Evolutionary conservation across 2,797 vertebrate genomes (phyloP).

Genomic region (Phoebastria nigripes): DNA sequence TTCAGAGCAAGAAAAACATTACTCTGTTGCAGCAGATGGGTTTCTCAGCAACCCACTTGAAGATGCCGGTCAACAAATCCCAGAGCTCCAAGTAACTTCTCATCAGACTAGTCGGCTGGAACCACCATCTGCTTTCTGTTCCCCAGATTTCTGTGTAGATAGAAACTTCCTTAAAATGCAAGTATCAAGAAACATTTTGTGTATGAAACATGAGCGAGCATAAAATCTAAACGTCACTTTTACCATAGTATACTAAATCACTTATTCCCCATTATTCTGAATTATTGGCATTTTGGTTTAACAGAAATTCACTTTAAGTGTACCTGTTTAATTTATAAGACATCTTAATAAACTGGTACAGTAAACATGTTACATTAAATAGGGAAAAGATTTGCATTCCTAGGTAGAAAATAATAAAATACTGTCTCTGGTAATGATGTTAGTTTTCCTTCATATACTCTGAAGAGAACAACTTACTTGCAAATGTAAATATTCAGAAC

Average conservation of each 20-base stretch:
- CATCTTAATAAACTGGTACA: not conserved
- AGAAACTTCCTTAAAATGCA: not conserved
- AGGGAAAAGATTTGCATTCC: not conserved
- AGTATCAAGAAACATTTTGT: not conserved
- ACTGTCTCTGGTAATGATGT: not conserved
- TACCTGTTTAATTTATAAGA: not conserved
- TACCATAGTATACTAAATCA: not conserved
- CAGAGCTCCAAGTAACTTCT: not conserved
- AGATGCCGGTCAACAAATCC: not conserved
- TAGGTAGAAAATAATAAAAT: not conserved
- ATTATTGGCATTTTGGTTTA: not conserved
- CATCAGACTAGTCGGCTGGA: not conserved
- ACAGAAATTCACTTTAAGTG: not conserved
- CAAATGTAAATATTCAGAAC: not conserved
- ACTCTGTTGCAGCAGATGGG: rapidly evolving
- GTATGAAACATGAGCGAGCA: not conserved
- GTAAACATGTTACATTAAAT: not conserved
- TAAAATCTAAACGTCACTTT: not conserved
- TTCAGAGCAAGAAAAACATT: not conserved
- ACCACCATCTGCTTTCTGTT: constrained; percentile 7
- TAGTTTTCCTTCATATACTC: not conserved
- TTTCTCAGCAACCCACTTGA: not conserved
- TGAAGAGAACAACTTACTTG: not conserved
- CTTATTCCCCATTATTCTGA: not conserved
- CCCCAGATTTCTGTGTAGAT: not conserved